Conservation (phyloP, 2,888 invertebrate genomes). For the Fragum fragum region DNA sequence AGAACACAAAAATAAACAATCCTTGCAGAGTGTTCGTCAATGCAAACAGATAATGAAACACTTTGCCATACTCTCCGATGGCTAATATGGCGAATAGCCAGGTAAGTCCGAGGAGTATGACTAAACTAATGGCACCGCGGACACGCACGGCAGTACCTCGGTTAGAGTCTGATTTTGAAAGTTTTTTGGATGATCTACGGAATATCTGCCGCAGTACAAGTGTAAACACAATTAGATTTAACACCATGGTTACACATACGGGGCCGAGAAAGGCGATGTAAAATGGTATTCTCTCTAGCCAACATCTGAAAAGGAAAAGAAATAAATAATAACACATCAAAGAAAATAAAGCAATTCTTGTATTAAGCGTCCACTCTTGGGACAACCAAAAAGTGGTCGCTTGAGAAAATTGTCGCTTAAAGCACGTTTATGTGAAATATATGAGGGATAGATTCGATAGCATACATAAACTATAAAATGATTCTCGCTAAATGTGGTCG, state of each 20-base stretch:
- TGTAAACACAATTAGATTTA: conserved; percentile 87
- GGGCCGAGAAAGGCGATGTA: conserved; percentile 85
- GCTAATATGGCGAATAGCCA: conserved; percentile 85
- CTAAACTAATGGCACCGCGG: conserved; percentile 78
- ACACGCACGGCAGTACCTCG: conserved; percentile 70
- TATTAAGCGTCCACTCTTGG: too few species aligned
- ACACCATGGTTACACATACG: conserved; percentile 85
- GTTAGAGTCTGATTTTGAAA: conserved; percentile 75
- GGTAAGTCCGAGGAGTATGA: conserved; percentile 83
- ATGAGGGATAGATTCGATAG: too few species aligned
- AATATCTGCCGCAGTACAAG: conserved; percentile 83
- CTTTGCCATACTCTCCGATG: conserved; percentile 73
- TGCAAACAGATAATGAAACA: conserved; percentile 84
- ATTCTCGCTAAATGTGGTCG: too few species aligned
- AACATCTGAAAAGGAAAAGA: too few species aligned
- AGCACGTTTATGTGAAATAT: too few species aligned
- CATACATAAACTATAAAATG: too few species aligned
- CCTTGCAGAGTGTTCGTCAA: conserved; percentile 85
- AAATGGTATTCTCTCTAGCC: conserved; percentile 80
- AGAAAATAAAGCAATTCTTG: too few species aligned
- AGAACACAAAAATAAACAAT: conserved; percentile 84
- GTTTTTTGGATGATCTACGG: conserved; percentile 65
- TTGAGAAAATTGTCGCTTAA: too few species aligned
- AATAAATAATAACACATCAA: too few species aligned
- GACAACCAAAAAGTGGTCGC: too few species aligned